Evolutionary conservation across 1,140 invertebrate genomes (phyloP).

Genomic region (Periplaneta americana): DNA sequence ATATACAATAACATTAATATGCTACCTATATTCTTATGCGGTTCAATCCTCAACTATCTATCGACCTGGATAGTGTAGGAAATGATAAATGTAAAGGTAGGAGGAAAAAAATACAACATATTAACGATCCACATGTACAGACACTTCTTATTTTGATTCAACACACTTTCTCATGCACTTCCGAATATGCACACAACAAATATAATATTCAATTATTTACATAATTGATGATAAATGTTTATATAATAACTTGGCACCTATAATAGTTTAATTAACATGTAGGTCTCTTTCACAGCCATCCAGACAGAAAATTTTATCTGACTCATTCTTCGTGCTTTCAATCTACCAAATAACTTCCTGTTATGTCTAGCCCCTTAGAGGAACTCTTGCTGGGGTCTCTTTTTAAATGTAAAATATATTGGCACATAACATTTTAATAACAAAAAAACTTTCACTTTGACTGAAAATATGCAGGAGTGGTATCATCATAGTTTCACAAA

Average conservation of each 20-base stretch:
- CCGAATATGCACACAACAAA: neutral
- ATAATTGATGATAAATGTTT: neutral
- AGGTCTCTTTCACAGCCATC: neutral
- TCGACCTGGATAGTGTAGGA: too few relatives aligned
- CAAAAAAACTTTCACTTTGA: neutral
- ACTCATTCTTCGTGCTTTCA: neutral
- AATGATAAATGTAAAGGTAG: too few relatives aligned
- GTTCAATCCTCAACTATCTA: too few relatives aligned
- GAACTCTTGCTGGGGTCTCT: neutral
- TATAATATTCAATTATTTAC: neutral
- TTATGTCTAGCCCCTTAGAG: neutral
- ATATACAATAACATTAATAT: too few relatives aligned
- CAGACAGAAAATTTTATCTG: neutral
- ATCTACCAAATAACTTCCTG: neutral
- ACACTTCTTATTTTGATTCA: neutral
- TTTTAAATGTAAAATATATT: neutral
- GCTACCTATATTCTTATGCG: too few relatives aligned
- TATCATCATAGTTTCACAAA: neutral
- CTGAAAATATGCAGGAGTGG: neutral
- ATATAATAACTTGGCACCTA: neutral
- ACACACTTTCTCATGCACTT: neutral
- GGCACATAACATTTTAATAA: neutral
- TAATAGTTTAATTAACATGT: neutral
- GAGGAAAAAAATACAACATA: neutral
- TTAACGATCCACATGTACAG: too few relatives aligned